Evolutionary conservation across 2,797 vertebrate species (phyloP).

Genomic region (Ibycter americanus): DNA sequence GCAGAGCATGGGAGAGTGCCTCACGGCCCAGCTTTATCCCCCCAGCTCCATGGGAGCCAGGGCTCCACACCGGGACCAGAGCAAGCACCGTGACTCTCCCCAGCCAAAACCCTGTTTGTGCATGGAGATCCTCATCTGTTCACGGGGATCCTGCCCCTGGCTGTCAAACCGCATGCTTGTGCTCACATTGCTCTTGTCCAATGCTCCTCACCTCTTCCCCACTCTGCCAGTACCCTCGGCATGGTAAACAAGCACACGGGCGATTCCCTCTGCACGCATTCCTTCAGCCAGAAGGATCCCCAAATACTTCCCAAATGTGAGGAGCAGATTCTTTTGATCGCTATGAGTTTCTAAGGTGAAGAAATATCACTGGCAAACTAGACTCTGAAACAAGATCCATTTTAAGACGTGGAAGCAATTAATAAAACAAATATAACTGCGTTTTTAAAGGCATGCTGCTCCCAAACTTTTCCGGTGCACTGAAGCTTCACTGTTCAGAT

Average conservation of each 20-base stretch:
- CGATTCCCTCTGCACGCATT: neutral
- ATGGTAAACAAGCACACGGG: neutral
- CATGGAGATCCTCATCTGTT: neutral
- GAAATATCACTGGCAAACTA: neutral
- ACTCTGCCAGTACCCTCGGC: neutral
- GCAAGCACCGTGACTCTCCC: neutral
- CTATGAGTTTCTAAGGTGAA: neutral
- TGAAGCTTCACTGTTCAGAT: neutral
- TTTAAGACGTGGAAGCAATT: neutral
- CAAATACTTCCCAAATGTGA: neutral
- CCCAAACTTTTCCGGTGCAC: neutral
- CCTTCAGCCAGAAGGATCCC: neutral
- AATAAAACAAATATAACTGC: neutral
- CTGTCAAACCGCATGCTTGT: neutral
- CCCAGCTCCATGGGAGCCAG: fast-evolving
- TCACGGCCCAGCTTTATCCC: neutral
- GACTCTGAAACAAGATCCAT: neutral
- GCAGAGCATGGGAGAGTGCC: neutral
- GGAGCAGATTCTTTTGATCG: fast-evolving
- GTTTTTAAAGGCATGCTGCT: neutral
- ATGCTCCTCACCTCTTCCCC: fast-evolving
- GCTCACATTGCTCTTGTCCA: neutral
- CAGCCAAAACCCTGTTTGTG: neutral
- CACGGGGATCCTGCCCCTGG: neutral
- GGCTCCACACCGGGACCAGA: neutral